phyloP scores from a whole-genome alignment of 2,113 vertebrate species.

The Charina bottae region DNA sequence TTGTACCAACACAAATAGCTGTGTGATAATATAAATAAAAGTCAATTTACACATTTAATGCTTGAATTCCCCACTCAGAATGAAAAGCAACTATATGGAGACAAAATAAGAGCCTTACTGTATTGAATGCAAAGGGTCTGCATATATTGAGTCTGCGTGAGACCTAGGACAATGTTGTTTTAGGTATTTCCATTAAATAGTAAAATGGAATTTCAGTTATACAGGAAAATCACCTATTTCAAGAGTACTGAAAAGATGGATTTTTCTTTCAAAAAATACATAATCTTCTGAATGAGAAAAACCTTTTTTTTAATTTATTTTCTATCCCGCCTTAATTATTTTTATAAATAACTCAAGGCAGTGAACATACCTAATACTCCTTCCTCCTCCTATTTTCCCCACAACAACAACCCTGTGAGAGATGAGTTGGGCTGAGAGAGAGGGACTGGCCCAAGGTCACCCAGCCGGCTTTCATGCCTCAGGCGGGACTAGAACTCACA shows the following conservation, averaged over 20 bases:
- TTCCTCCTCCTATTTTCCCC: no score
- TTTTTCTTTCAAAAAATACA: background rate
- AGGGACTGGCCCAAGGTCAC: no score
- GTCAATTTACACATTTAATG: background rate
- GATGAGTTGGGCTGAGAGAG: no score
- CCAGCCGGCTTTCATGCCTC: no score
- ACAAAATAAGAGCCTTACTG: background rate
- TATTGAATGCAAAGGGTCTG: background rate
- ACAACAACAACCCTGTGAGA: no score
- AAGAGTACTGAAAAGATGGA: background rate
- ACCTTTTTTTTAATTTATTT: no score
- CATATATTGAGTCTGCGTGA: background rate
- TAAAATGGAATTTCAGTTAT: background rate
- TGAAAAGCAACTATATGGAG: background rate
- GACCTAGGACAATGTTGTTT: background rate
- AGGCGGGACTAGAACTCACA: no score
- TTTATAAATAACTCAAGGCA: no score
- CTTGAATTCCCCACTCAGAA: background rate
- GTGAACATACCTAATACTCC: no score
- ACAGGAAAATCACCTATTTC: background rate
- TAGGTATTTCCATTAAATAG: background rate
- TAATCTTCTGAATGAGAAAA: background rate
- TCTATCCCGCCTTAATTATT: no score
- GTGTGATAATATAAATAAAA: background rate
- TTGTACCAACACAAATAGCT: background rate